phyloP scores from a whole-genome alignment of 2,888 invertebrate species.

The Spicauda simplicius region DNA sequence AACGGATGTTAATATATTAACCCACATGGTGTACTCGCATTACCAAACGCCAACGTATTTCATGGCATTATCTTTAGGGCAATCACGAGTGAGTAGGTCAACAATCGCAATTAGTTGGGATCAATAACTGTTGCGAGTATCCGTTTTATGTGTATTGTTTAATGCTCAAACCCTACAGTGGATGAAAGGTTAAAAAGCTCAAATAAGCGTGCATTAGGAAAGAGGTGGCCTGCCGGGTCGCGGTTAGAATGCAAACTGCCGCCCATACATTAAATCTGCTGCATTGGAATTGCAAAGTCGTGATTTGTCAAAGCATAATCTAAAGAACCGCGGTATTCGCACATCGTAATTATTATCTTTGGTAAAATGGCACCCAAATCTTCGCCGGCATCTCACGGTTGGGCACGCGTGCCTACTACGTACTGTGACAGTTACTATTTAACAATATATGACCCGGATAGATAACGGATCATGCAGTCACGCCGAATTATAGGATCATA shows the following conservation, averaged over 20 bases:
- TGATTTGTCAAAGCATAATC: conserved; percentile 85
- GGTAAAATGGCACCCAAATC: conserved; percentile 80
- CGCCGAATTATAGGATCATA: conserved; percentile 26
- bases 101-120: conserved; percentile 56
- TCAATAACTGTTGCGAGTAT: conserved; percentile 70
- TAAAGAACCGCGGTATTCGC: conserved; percentile 83
- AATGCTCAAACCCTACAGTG: conserved; percentile 76
- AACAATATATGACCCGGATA: conserved; percentile 36
- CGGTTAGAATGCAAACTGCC: conserved; percentile 84
- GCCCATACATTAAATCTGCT: conserved; percentile 85
- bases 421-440: conserved; percentile 23
- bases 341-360: conserved; percentile 84
- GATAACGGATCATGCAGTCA: conserved; percentile 28
- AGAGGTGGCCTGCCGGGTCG: conserved; percentile 83
- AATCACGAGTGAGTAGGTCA: conserved; percentile 36
- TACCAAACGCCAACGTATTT: conserved; percentile 23
- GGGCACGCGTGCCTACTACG: conserved; percentile 46
- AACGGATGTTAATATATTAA: conserved; percentile 5
- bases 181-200: conserved; percentile 85
- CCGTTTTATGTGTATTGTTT: conserved; percentile 78
- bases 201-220: conserved; percentile 85
- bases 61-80: conserved; percentile 23
- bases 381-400: conserved; percentile 65
- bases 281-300: conserved; percentile 85
- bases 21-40: conserved; percentile 27